phyloP scores from a whole-genome alignment of 2,113 vertebrate species.

The Himantopus leucocephalus region DNA sequence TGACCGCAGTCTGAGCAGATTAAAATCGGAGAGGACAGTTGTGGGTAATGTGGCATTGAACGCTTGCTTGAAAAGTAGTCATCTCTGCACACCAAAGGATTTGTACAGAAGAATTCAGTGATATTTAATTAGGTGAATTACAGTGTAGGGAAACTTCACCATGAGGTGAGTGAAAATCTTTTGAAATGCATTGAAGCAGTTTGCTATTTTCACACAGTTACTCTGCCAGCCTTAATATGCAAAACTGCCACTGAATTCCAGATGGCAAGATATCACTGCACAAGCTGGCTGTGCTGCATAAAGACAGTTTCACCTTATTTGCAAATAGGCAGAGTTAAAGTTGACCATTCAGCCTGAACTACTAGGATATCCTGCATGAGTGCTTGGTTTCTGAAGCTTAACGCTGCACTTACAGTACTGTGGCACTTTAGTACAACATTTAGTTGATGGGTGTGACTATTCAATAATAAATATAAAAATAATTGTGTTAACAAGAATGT shows the following conservation, averaged over 20 bases:
- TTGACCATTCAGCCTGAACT: constrained; percentile 54
- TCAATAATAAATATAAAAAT: background rate
- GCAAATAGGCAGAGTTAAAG: constrained; percentile 42
- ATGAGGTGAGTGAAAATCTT: constrained; percentile 24
- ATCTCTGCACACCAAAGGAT: background rate
- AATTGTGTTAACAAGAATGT: background rate
- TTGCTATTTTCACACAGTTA: constrained; percentile 52
- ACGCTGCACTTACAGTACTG: background rate
- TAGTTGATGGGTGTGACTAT: background rate
- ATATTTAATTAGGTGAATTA: constrained; percentile 27
- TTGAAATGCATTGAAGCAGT: constrained; percentile 39
- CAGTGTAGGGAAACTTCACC: background rate
- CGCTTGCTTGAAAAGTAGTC: background rate
- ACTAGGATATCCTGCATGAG: constrained; percentile 24
- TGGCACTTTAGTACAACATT: background rate
- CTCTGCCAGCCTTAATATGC: constrained; percentile 54
- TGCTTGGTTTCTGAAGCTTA: constrained; percentile 31
- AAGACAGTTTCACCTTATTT: constrained; percentile 19
- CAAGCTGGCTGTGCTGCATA: constrained; percentile 15
- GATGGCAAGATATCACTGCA: constrained; percentile 23
- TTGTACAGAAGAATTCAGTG: background rate
- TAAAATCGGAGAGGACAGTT: background rate
- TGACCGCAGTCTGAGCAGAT: background rate
- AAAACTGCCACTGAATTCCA: constrained; percentile 54
- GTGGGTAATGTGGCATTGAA: background rate